Base-by-base conservation (phyloP, 2,888 invertebrate genomes). In the Criorhina ranunculi region DNA sequence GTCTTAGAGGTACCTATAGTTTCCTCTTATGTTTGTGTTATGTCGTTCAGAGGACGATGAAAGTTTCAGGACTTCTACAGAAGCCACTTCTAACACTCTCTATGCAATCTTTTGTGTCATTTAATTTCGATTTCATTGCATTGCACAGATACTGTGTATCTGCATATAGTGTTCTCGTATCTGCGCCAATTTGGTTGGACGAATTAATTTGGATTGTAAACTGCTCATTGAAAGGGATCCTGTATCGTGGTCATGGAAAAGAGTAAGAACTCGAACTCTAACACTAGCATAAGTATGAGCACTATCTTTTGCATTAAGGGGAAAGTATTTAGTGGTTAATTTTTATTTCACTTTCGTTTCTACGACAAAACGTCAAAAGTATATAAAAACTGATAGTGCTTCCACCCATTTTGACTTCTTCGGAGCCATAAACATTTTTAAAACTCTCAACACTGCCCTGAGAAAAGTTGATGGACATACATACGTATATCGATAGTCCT, bases 171-270 rank as follows among this genome's bases (percentile, higher is more conserved):
- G 9, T 8, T 12, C 19, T 44, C 40, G 33, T 64, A 46, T 64
- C 49, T 12, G 31, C 35, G 49, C 19, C 62, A 33, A 46, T 46
- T 49, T 19, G 33, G 7, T 33, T 35, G 44, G 33, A 35, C 35
- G 62, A 64, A 49, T 64, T 44, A 46, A 64, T 33, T 64, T 49
- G 49, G 35, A 49, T 35, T 24, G 49, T 12, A 19, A 64, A 62
- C 44, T 40, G 35, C 55, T 24, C 19, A 6, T n/a, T 29, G 42
- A 12, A 60, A 29, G 15, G 33, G 1, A 19, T 4, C 11, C 15
- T 17, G 49, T 15, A 60, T 44, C 31, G 44, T 42, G 7, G 7
- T 11, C 44, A 17, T 31, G 17, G 60, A 17, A 9, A 12, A 17
- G 31, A 11, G n/a, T 2, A 35, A n/a, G 19, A 11, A 24, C 24